These are phyloP conservation scores for Andrena chrysosceles DNA, from an alignment of 2,888 invertebrate species.

Conservation along the genomic window DNA sequence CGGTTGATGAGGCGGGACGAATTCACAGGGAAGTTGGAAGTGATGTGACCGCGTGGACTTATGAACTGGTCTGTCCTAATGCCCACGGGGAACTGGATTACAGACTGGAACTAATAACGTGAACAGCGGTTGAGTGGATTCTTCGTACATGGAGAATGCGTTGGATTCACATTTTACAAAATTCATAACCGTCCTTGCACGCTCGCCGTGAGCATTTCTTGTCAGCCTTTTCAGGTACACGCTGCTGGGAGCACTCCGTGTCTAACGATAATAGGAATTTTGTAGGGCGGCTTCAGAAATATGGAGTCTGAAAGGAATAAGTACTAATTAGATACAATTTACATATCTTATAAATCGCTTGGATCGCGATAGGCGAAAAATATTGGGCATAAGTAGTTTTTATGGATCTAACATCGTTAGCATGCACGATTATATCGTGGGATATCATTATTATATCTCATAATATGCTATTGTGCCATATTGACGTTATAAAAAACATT, in stretches of 20 bases:
- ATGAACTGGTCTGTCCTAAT: constrained; percentile 31
- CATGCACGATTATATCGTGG: not conserved
- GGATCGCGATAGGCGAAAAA: not conserved
- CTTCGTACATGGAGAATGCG: constrained; percentile 35
- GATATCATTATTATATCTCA: not conserved
- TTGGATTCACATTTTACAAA: constrained; percentile 40
- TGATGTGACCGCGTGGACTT: constrained; percentile 21
- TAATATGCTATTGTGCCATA: too few relatives aligned
- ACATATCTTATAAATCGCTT: not conserved
- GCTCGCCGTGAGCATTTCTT: constrained; percentile 17
- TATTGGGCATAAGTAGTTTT: not conserved
- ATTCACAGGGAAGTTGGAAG: constrained; percentile 1
- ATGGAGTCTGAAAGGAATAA: constrained; percentile 15
- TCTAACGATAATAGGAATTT: not conserved
- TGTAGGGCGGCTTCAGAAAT: not conserved
- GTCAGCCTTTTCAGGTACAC: not conserved
- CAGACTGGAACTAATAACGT: constrained; percentile 24
- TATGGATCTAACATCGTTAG: not conserved
- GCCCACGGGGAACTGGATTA: constrained; percentile 50
- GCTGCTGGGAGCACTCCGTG: not conserved
- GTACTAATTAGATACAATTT: not conserved
- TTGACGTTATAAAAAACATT: too few relatives aligned
- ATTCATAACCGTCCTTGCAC: constrained; percentile 38
- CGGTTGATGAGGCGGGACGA: not conserved
- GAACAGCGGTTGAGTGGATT: constrained; percentile 35